Conservation (phyloP, 53 echinoderm and acorn worm genomes). For the Patiria pectinifera region DNA sequence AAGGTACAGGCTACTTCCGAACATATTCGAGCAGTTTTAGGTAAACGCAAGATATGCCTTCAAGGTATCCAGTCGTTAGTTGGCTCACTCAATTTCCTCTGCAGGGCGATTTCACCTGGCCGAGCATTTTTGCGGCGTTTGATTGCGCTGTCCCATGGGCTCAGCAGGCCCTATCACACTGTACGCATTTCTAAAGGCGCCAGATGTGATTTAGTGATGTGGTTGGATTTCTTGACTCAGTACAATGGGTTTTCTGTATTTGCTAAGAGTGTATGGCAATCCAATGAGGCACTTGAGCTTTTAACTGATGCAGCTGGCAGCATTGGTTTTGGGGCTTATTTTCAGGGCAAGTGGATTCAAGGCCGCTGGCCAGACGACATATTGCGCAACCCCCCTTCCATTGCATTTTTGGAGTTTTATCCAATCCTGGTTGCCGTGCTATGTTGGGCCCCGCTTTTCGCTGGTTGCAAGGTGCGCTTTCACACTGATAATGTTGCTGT, state of each 20-base stretch:
- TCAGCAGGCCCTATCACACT: constrained; percentile 17
- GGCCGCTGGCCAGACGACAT: constrained; percentile 3
- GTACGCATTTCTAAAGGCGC: constrained; percentile 49
- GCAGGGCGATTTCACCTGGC: constrained; percentile 28
- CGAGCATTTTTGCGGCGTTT: constrained; percentile 39
- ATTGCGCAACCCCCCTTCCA: neutral
- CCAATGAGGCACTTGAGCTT: constrained; percentile 10
- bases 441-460: constrained; percentile 29
- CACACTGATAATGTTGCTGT: constrained; percentile 58
- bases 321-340: constrained; percentile 65
- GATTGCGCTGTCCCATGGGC: constrained; percentile 11
- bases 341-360: constrained; percentile 60
- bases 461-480: neutral
- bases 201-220: constrained; percentile 50
- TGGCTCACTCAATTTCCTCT: constrained; percentile 38
- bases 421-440: constrained; percentile 37
- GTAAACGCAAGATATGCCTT: neutral
- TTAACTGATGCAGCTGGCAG: constrained; percentile 60
- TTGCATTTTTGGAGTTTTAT: constrained; percentile 58
- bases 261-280: constrained; percentile 12
- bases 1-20: neutral
- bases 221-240: constrained; percentile 41
- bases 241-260: constrained; percentile 58
- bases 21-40: neutral
- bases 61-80: neutral